Evolutionary conservation across 1,140 invertebrate genomes (phyloP).

Genomic region (Drosophila tropicalis): DNA sequence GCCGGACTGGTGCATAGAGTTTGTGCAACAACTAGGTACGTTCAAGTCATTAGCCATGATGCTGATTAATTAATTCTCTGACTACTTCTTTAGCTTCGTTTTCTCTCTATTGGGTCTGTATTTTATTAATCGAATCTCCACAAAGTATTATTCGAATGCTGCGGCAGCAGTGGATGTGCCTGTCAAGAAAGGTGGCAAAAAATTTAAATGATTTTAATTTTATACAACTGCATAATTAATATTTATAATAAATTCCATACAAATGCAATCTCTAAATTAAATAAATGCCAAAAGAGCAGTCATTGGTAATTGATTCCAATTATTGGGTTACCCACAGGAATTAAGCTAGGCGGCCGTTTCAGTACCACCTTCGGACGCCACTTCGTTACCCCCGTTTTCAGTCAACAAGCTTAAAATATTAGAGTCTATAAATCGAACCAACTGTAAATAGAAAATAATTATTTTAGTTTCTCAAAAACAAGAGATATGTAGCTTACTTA

Average conservation of each 20-base stretch:
- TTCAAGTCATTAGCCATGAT: not conserved
- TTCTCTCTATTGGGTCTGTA: conserved; percentile 78
- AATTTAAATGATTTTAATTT: conserved; percentile 45
- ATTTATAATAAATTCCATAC: not conserved
- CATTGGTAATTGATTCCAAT: not conserved
- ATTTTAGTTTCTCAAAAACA: too few species aligned
- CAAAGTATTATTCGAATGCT: conserved; percentile 67
- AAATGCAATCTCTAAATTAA: not conserved
- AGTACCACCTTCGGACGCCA: conserved; percentile 46
- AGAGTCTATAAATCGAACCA: conserved; percentile 54
- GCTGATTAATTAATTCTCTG: conserved; percentile 1
- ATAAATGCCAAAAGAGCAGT: not conserved
- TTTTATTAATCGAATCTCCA: conserved; percentile 78
- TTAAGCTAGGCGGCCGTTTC: conserved; percentile 19
- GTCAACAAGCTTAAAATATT: conserved; percentile 49
- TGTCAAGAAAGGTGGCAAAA: conserved; percentile 55
- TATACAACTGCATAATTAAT: not conserved
- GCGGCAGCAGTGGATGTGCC: conserved; percentile 44
- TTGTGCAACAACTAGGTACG: conserved; percentile 80
- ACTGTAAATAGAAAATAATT: conserved; percentile 16
- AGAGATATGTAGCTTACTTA: not conserved
- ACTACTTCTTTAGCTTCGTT: conserved; percentile 52
- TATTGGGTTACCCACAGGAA: not conserved
- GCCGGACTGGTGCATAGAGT: conserved; percentile 80
- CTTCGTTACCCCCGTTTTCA: conserved; percentile 41